Percentiles rank a stretch among this genome's conserved stretches.
Conservation (phyloP, 2,113 vertebrate species). For the Arizona elegans region DNA sequence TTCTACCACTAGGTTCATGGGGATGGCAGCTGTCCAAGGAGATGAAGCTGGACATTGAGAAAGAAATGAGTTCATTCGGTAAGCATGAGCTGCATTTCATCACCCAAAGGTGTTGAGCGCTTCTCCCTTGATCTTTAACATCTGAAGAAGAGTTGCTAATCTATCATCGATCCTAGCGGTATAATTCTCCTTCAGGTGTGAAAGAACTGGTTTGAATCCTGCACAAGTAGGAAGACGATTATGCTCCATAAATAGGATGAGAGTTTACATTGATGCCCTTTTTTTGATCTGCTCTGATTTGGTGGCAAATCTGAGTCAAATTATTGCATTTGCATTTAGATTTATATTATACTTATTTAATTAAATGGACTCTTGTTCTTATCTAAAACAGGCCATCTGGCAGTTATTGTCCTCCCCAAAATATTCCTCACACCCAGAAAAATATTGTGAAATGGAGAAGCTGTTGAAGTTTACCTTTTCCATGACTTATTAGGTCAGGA, state of each 20-base stretch:
- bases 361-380: neutral
- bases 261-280: neutral
- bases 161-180: neutral
- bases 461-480: neutral
- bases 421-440: neutral
- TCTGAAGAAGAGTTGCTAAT: neutral
- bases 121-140: neutral
- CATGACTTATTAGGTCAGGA: neutral
- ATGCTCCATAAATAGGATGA: neutral
- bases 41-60: neutral
- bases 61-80: neutral
- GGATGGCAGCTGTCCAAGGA: neutral
- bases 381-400: neutral
- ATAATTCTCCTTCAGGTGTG: neutral
- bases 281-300: neutral
- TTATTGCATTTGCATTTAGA: too few species aligned
- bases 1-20: neutral
- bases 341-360: too few species aligned
- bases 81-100: neutral
- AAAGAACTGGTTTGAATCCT: neutral
- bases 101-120: neutral
- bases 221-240: neutral
- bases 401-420: neutral
- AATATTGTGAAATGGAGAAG: neutral
- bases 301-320: neutral